Base-by-base conservation (phyloP, 2,888 invertebrate genomes). In the Alentia gelatinosa region DNA sequence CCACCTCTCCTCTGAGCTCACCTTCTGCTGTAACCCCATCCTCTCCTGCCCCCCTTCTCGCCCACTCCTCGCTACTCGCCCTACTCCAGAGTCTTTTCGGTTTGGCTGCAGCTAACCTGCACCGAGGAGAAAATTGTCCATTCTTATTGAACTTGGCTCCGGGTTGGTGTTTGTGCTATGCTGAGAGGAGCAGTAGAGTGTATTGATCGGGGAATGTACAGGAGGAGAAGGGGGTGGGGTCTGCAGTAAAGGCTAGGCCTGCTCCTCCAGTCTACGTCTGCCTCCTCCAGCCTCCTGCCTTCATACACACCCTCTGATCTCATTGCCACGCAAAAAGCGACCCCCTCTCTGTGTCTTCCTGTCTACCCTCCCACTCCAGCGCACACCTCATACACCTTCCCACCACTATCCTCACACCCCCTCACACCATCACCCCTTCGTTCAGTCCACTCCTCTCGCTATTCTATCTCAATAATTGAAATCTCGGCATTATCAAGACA, bases 401-500 rank as follows among this genome's bases (percentile, higher is more conserved):
- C 47, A 47, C 47, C 19, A 9, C 9, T 19, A 19, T 26, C 63
- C 63, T 63, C 15, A 9, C 63, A 63, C 63, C n/a, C 26, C 74
- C 19, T 19, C 74, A 74, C 74, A 26, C n/a, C 74, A 5, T 33
- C 74, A 74, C 33, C 26, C 15, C 74, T 74, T 26, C 33, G 3
- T 74, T 26, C 74, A 33, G 30, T 3, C 30, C 74, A 33, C 74
- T 33, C 1, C 74, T 15, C 33, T n/a, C 5, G 74, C 74, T 39
- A 79, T 79, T 79, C 74, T 33, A 74, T 74, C 39, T 79, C 79
- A 79, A 79, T 35, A 79, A 79, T 39, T 79, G 79, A 79, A 79
- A 79, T 79, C 79, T 79, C 37, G 0, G 37, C 79, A 79, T 35
- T 79, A 79, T 79, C 79, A 79, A 19, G 39, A 79, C 79, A 39